A percentile compares a stretch with the other conserved stretches of the same genome.
These are phyloP conservation scores for Lissocephala sabroskyi DNA, from an alignment of 2,888 invertebrate genomes.

Conservation along the genomic window DNA sequence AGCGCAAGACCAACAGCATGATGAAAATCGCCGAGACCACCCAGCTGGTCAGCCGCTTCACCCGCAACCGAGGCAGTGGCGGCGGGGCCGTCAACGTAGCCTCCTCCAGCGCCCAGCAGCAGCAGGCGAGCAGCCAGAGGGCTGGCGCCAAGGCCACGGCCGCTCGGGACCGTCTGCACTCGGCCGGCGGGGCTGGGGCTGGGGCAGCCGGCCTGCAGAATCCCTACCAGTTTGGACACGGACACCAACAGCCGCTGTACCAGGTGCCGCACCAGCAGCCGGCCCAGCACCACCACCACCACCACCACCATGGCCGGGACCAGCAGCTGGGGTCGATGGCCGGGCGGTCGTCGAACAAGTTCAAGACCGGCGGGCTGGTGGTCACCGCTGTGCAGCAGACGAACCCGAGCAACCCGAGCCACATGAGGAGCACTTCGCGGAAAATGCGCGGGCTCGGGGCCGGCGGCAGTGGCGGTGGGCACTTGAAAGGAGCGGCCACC, in stretches of 20 bases:
- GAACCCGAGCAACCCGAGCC: constrained; percentile 6
- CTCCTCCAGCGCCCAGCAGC: constrained; percentile 13
- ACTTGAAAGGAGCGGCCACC: too few species aligned
- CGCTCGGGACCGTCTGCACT: constrained; percentile 1
- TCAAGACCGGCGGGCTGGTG: constrained; percentile 77
- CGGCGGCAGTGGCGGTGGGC: constrained; percentile 8
- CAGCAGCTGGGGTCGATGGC: constrained; percentile 11
- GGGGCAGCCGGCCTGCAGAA: not conserved
- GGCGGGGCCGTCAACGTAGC: constrained; percentile 8
- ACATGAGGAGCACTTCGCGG: constrained; percentile 17
- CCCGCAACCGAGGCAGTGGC: constrained; percentile 39
- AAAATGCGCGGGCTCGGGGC: constrained; percentile 32
- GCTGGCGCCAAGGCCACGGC: too few species aligned
- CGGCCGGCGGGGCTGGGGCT: constrained; percentile 10
- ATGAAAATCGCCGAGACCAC: constrained; percentile 62
- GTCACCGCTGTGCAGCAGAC: constrained; percentile 74
- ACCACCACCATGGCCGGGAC: constrained; percentile 18
- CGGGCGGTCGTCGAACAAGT: constrained; percentile 65
- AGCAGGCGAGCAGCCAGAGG: constrained; percentile 4
- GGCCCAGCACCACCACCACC: constrained; percentile 16
- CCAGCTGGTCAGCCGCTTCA: constrained; percentile 51
- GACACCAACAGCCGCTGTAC: constrained; percentile 28
- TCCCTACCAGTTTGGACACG: not conserved
- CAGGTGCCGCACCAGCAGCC: constrained; percentile 71
- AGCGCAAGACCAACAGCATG: constrained; percentile 48